Conservation (phyloP, 2,888 invertebrate species). For the Drosophila fungiperda region DNA sequence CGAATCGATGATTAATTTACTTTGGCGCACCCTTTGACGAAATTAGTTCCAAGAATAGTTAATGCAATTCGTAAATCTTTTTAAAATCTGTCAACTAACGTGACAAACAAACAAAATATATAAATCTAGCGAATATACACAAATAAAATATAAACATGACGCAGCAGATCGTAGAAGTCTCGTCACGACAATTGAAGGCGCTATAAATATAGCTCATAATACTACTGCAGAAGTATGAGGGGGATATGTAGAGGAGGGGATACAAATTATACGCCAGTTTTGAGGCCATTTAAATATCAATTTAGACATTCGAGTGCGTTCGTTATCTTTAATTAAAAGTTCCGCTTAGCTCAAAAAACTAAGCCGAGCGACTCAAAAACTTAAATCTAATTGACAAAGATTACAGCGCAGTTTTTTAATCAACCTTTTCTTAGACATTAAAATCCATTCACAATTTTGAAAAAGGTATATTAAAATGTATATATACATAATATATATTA, state of each 20-base stretch:
- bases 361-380: constrained; percentile 6
- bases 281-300: constrained; percentile 57
- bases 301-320: constrained; percentile 55
- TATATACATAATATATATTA: too few relatives aligned
- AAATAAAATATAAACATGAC: constrained; percentile 33
- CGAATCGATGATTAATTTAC: background rate
- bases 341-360: constrained; percentile 52
- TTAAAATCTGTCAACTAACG: background rate
- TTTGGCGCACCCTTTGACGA: background rate
- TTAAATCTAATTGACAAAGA: constrained; percentile 34
- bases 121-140: constrained; percentile 20
- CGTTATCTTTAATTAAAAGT: constrained; percentile 66
- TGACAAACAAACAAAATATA: constrained; percentile 15
- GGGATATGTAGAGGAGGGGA: constrained; percentile 28
- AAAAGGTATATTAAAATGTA: too few relatives aligned
- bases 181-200: constrained; percentile 48
- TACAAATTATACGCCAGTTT: constrained; percentile 45
- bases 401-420: constrained; percentile 14
- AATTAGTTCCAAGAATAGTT: background rate
- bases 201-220: constrained; percentile 47
- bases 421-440: background rate
- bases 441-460: background rate
- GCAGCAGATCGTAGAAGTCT: constrained; percentile 14
- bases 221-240: background rate
- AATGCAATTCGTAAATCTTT: background rate